Evolutionary conservation across 2,888 invertebrate species (phyloP).

Genomic region (Caradrina kadenii): DNA sequence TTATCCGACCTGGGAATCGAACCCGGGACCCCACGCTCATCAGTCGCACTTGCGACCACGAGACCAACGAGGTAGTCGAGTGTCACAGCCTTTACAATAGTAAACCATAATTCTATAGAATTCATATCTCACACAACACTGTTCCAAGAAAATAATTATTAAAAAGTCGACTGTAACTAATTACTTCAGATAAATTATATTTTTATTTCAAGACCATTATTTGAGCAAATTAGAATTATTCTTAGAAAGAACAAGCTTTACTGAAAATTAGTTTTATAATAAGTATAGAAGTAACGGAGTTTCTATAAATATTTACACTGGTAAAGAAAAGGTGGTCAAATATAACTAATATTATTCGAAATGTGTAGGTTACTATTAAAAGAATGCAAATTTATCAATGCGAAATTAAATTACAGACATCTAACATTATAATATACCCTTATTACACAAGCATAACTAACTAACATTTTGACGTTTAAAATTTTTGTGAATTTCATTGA

Average conservation of each 20-base stretch:
- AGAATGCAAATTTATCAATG: not conserved
- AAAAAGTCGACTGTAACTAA: not conserved
- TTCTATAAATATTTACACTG: not conserved
- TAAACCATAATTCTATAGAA: no score
- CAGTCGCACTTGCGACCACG: no score
- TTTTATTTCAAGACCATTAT: constrained; percentile 8
- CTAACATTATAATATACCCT: no score
- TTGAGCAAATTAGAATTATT: not conserved
- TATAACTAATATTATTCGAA: no score
- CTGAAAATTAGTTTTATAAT: not conserved
- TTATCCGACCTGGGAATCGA: no score
- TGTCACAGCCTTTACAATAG: no score
- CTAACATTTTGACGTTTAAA: no score
- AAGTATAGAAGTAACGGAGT: not conserved
- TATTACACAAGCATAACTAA: no score
- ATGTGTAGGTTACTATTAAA: no score
- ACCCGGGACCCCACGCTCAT: no score
- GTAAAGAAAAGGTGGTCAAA: not conserved
- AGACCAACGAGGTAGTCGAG: no score
- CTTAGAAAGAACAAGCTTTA: not conserved
- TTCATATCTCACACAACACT: not conserved
- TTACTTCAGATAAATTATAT: constrained; percentile 6
- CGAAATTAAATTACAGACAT: not conserved
- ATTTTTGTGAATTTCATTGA: no score
- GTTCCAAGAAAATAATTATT: not conserved